A percentile compares a stretch with the other conserved stretches of the same genome.
These are phyloP conservation scores for Pachyuromys duprasi DNA, from an alignment of 2,797 vertebrate species.

Conservation along the genomic window DNA sequence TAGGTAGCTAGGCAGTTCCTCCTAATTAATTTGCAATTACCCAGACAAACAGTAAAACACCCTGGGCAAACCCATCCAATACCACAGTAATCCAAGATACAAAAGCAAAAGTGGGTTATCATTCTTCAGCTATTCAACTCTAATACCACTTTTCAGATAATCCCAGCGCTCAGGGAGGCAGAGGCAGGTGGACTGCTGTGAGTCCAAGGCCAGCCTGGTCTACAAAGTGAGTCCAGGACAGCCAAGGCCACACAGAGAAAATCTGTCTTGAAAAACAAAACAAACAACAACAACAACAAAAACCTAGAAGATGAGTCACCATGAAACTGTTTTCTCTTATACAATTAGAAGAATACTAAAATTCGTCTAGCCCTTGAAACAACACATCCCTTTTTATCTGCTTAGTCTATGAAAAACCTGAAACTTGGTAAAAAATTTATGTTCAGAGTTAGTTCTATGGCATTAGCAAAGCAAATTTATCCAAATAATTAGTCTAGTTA, in stretches of 20 bases:
- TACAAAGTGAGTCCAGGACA: no score
- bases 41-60: neutral
- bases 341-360: neutral
- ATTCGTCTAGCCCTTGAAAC: slow-evolving; percentile 30
- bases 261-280: no score
- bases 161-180: no score
- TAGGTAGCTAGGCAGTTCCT: slow-evolving; percentile 40
- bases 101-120: neutral
- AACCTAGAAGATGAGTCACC: neutral
- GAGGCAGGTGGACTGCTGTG: no score
- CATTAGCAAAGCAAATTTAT: slow-evolving; percentile 7
- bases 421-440: slow-evolving; percentile 31
- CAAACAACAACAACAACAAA: no score
- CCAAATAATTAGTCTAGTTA: slow-evolving; percentile 31
- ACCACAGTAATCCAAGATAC: slow-evolving; percentile 11
- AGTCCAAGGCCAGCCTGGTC: no score
- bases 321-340: neutral
- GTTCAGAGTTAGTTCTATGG: neutral
- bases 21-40: slow-evolving; percentile 19
- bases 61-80: neutral
- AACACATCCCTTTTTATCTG: slow-evolving; percentile 22
- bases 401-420: slow-evolving; percentile 29
- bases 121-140: slow-evolving; percentile 7
- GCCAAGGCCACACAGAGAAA: no score
- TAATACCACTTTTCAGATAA: neutral